phyloP scores from a whole-genome alignment of 2,888 invertebrate species.

The Chaetogeoica ovagalla region DNA sequence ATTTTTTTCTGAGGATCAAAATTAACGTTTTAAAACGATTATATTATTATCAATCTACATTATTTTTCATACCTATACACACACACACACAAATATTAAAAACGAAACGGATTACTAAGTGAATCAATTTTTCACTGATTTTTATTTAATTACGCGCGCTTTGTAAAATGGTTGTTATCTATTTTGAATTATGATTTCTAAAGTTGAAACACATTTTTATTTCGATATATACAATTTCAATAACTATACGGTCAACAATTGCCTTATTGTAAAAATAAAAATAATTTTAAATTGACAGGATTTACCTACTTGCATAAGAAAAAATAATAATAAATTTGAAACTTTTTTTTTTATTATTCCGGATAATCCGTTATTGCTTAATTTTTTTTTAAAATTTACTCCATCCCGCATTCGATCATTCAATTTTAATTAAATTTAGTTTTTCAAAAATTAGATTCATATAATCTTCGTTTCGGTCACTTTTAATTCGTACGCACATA shows the following conservation, averaged over 20 bases:
- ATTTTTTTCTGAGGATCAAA: background rate
- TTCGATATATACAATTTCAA: background rate
- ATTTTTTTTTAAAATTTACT: background rate
- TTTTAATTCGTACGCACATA: too few species aligned
- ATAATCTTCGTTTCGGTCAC: background rate
- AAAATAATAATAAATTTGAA: background rate
- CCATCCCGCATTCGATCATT: background rate
- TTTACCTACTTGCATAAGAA: background rate
- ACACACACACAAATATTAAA: background rate
- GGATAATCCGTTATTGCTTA: background rate
- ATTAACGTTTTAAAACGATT: slow-evolving; percentile 4
- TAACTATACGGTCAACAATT: background rate
- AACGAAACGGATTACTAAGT: background rate
- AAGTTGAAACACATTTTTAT: background rate
- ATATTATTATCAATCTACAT: background rate
- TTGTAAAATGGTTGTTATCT: too few species aligned
- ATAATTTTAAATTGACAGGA: background rate
- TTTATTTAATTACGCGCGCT: background rate
- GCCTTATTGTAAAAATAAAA: background rate
- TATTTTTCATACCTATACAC: background rate
- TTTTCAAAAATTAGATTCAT: slow-evolving; percentile 7
- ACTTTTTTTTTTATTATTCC: background rate
- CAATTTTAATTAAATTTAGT: background rate
- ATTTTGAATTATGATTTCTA: background rate
- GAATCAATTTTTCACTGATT: background rate